These are phyloP conservation scores for Anniella stebbinsi DNA, from an alignment of 2,797 vertebrate genomes.

Conservation along the genomic window DNA sequence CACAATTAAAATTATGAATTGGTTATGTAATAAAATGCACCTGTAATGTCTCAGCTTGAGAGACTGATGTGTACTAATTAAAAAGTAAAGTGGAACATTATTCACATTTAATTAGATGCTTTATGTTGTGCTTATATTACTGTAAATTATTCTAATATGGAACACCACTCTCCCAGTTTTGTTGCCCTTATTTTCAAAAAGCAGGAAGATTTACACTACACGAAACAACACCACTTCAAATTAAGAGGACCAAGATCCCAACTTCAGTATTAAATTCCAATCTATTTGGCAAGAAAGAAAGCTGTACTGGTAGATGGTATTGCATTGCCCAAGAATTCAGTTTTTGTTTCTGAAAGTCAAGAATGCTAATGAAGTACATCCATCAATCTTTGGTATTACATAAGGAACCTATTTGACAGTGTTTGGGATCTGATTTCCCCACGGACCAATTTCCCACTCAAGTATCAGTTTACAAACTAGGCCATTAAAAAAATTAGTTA, in stretches of 20 bases:
- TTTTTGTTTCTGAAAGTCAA: constrained; percentile 11
- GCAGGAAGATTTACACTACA: neutral
- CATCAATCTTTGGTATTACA: neutral
- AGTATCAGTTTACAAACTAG: neutral
- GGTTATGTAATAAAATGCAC: neutral
- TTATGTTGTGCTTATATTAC: neutral
- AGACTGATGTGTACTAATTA: neutral
- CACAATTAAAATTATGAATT: neutral
- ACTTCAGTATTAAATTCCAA: neutral
- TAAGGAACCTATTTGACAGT: neutral
- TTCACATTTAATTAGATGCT: constrained; percentile 6
- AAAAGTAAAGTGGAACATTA: constrained; percentile 27
- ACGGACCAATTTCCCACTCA: constrained; percentile 26
- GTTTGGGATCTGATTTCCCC: neutral
- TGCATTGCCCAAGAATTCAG: neutral
- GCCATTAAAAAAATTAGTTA: constrained; percentile 10
- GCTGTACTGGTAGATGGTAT: neutral
- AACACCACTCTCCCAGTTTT: constrained; percentile 14
- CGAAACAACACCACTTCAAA: neutral
- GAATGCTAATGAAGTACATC: constrained; percentile 15
- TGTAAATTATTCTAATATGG: neutral
- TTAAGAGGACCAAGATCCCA: neutral
- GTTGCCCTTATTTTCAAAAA: neutral
- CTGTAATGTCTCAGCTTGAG: neutral
- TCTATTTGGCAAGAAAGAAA: constrained; percentile 28